phyloP scores from a whole-genome alignment of 92 coral and sea anemone species.

The Epizoanthus illoricatus region DNA sequence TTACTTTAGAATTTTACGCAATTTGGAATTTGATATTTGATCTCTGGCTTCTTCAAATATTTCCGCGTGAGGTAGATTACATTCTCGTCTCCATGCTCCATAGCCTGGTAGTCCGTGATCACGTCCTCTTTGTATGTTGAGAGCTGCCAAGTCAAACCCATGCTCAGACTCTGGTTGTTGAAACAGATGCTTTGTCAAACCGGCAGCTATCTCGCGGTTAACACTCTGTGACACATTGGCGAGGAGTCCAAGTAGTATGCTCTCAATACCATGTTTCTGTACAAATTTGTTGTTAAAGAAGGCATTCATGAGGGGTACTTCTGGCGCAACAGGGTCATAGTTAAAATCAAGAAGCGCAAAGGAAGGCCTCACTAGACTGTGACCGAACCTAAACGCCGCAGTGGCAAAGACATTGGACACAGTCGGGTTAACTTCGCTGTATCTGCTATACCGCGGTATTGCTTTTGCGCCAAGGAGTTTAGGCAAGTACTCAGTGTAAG shows the following conservation, averaged over 20 bases:
- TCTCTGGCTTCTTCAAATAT: constrained; percentile 82
- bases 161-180: constrained; percentile 96
- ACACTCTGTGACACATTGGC: constrained; percentile 81
- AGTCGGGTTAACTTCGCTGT: constrained; percentile 79
- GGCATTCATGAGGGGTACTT: constrained; percentile 75
- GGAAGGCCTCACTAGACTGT: constrained; percentile 83
- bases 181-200: constrained; percentile 87
- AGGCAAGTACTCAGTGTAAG: constrained; percentile 81
- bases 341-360: constrained; percentile 80
- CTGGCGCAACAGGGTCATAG: constrained; percentile 82
- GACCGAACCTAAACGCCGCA: constrained; percentile 94
- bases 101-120: constrained; percentile 97
- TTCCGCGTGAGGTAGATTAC: constrained; percentile 85
- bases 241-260: constrained; percentile 88
- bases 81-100: constrained; percentile 98
- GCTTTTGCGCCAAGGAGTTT: constrained; percentile 75
- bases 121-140: constrained; percentile 96
- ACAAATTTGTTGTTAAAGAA: constrained; percentile 90
- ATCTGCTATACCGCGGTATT: constrained; percentile 70
- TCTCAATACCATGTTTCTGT: constrained; percentile 77
- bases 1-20: constrained; percentile 64
- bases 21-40: constrained; percentile 67
- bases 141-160: constrained; percentile 94
- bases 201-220: constrained; percentile 74
- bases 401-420: constrained; percentile 84